phyloP scores from a whole-genome alignment of 2,797 vertebrate genomes.

The Emys orbicularis region DNA sequence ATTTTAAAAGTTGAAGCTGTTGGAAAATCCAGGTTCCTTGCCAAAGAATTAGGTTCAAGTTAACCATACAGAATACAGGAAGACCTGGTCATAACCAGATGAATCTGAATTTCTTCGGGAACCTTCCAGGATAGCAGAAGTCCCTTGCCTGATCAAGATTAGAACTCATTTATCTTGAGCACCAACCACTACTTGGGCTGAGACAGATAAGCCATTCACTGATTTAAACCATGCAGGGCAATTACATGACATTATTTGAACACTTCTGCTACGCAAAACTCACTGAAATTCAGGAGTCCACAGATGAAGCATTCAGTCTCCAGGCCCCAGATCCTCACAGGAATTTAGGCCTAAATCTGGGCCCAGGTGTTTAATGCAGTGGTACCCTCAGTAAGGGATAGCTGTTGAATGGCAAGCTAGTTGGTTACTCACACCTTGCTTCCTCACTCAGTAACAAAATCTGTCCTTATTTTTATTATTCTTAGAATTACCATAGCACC shows the following conservation, averaged over 20 bases:
- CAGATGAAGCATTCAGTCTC: not conserved
- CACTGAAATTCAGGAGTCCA: not conserved
- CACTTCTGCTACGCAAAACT: not conserved
- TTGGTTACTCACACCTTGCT: not conserved
- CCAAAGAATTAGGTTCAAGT: not conserved
- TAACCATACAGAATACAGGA: not conserved
- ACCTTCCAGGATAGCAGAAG: not conserved
- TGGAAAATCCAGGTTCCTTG: not conserved
- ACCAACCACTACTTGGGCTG: not conserved
- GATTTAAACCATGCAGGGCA: not conserved
- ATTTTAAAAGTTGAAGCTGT: not conserved
- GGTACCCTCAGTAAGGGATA: not conserved
- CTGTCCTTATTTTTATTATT: not conserved
- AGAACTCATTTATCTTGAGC: not conserved
- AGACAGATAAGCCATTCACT: not conserved
- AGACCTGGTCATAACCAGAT: not conserved
- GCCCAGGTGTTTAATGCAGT: not conserved
- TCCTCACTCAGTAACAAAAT: not conserved
- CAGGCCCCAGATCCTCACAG: too few species aligned
- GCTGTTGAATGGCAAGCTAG: not conserved
- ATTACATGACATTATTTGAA: not conserved
- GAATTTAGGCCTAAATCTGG: too few species aligned
- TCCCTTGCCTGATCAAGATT: not conserved
- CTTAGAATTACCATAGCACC: not conserved
- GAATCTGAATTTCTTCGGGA: not conserved